Percentiles rank a stretch among this genome's conserved stretches.
Conservation (phyloP, 2,888 invertebrate species). For the Drosophila falleni region DNA sequence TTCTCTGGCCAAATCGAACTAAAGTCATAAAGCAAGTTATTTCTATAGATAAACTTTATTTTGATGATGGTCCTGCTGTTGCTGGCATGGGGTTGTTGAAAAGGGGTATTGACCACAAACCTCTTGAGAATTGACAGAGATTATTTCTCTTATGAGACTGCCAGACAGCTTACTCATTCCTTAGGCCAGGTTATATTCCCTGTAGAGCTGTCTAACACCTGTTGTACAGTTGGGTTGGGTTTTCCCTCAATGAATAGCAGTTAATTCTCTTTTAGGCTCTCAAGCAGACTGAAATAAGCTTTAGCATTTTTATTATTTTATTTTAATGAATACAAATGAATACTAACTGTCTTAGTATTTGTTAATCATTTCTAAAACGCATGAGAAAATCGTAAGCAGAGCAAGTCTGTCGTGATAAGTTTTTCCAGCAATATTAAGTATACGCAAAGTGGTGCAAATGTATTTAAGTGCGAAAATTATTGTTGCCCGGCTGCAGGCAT, state of each 20-base stretch:
- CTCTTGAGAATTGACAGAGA: conserved; percentile 4
- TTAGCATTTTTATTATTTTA: neutral
- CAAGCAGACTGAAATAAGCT: conserved; percentile 2
- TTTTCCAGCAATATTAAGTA: conserved; percentile 14
- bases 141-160: conserved; percentile 3
- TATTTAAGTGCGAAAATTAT: conserved; percentile 17
- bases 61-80: neutral
- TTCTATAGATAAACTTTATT: conserved; percentile 2
- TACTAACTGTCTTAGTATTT: neutral
- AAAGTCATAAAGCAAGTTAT: conserved; percentile 12
- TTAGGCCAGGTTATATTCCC: neutral
- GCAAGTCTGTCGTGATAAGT: neutral
- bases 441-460: conserved; percentile 21
- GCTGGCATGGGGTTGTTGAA: neutral
- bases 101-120: neutral
- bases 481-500: conserved; percentile 13
- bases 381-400: neutral
- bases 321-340: neutral
- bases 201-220: conserved; percentile 3
- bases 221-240: neutral
- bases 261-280: neutral
- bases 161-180: conserved; percentile 5
- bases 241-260: conserved; percentile 1
- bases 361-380: neutral
- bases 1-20: neutral